Conservation (phyloP, 35 echinoderm and acorn worm genomes). For the Apostichopus parvimensis region DNA sequence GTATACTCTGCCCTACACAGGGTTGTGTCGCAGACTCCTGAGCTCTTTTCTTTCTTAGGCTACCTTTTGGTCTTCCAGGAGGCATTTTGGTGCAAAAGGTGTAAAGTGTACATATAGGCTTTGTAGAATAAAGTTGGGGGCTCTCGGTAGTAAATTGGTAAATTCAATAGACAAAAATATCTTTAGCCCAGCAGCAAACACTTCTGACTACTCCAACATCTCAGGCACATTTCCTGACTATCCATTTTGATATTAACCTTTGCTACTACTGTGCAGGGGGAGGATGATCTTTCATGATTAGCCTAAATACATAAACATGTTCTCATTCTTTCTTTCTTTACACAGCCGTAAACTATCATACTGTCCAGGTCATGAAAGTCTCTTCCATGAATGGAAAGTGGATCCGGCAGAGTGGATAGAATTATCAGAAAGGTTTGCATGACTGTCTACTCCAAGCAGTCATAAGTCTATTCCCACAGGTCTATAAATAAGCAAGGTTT, state of each 20-base stretch:
- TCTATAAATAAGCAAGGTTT: neutral
- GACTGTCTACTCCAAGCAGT: neutral
- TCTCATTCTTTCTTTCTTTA: neutral
- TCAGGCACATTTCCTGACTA: neutral
- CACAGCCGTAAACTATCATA: neutral
- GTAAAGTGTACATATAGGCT: neutral
- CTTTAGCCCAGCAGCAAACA: constrained; percentile 11
- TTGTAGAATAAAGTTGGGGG: neutral
- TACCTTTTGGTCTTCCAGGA: constrained; percentile 5
- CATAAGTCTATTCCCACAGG: too few relatives aligned
- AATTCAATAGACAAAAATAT: neutral
- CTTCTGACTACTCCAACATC: neutral
- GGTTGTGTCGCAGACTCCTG: neutral
- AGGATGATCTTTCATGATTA: too few relatives aligned
- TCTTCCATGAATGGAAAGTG: constrained; percentile 4
- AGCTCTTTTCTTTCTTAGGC: neutral
- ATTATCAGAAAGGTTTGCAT: constrained; percentile 2
- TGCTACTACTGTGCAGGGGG: too few relatives aligned
- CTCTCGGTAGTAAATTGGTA: neutral
- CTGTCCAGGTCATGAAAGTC: neutral
- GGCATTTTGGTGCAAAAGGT: neutral
- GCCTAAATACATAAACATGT: too few relatives aligned
- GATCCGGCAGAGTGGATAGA: neutral
- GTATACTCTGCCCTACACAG: neutral
- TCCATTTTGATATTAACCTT: too few relatives aligned